Base-by-base conservation (phyloP, 2,113 vertebrate genomes). In the Coptodon rendalli region DNA sequence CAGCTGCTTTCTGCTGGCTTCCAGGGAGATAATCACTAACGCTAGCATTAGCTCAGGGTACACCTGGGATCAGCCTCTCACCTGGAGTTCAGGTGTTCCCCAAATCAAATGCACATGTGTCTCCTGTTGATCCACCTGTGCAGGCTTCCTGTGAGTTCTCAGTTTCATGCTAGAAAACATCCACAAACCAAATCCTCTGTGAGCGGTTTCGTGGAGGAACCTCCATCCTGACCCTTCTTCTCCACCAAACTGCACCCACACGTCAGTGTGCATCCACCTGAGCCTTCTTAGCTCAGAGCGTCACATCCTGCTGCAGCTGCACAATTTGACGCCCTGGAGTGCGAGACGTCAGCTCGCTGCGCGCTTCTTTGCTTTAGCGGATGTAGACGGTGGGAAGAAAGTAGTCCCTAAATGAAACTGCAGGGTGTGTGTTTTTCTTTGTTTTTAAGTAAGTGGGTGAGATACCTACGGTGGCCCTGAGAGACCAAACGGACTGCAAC, bases 61-160 rank as follows among this genome's bases (percentile, higher is more conserved):
- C 66, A 24, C 66, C 22, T 45, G 71, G 3, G 40, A 17, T 48
- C 43, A 27, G 68, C 68, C 24, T 5, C 22, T 36, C 43, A 5
- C 43, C 43, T 76, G 71, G 1, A 48, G 1, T 5, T 50, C 14
- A 78, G 71, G 71, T 50, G 71, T 48, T 76, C 22, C 36, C 68
- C n/a, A 45, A 16, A 48, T 76, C 40, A 48, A 0, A 29, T 5
- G 68, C 24, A 29, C 22, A 40, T 0, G 2, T 2, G 22, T 73
- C 13, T 16, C 14, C 43, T 76, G 71, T 24, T 43, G 66, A 43
- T 43, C 38, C n/a, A 43, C 8, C 71, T 0, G 24, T 31, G 13
- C 1, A 29, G 43, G 9, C 45, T 31, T 50, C 24, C 43, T 76
- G 43, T 29, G 43, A 50, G 68, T 71, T 48, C 14, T 45, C 31